Base-by-base conservation (phyloP, 2,797 vertebrate species). In the Calcarius lapponicus region DNA sequence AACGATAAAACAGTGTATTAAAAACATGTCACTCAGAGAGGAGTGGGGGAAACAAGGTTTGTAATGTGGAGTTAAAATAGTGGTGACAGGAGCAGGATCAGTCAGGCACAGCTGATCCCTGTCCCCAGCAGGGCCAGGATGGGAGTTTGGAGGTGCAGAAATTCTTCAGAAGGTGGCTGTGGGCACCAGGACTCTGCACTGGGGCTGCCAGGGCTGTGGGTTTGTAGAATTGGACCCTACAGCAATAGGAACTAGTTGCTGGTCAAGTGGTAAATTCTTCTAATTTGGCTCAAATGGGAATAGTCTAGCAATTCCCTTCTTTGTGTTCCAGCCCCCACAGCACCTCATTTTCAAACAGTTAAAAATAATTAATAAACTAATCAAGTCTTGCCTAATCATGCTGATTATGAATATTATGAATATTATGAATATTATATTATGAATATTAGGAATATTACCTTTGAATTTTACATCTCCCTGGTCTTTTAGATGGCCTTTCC, bases 1-100 rank as follows among this genome's bases (percentile, higher is more conserved):
- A 95, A 92, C 80, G 95, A 98, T 95, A 98, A 98, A 98, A 97
- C 97, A 97, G 96, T 70, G 43, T 94, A 97, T 97, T 98, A 97
- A 96, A 97, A 97, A 78, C 94, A 53, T 84, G 91, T 91, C 92
- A 96, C 67, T 96, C 89, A 92, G 62, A 69, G 85, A 95, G 90
- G 91, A 97, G 95, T 78, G 82, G 74, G 70, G 78, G 91, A 97
- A 95, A 85, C 90, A 80, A 90, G 76, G 75, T 73, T 91, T 92
- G 80, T 72, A 90, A 95, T 93, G 51, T 69, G 83, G 83, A 91
- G 54, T 87, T 96, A 93, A 90, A 92, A 70, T 5, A 88, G 61
- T 73, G 88, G 78, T 92, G 95, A 95, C 88, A 96, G 36, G 95
- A 93, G 93, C 57, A 91, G 86, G 81, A 66, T 82, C 69, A 87